Evolutionary conservation across 2,113 vertebrate species (phyloP).

Genomic region (Cromileptes altivelis): DNA sequence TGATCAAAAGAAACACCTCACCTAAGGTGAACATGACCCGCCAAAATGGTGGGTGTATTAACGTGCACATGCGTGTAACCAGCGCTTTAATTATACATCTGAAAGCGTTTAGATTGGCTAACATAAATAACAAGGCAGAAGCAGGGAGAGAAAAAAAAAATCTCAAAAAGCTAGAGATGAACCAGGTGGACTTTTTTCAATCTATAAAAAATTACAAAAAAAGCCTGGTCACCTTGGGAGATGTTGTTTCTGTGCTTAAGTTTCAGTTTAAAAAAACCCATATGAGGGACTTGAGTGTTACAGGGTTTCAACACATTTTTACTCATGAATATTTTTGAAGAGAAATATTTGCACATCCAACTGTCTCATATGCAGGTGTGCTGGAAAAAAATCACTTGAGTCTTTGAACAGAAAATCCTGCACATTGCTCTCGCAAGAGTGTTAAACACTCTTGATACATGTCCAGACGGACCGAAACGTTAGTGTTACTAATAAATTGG

Average conservation of each 20-base stretch:
- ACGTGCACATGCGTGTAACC: conserved; percentile 45
- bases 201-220: conserved; percentile 25
- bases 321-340: no score
- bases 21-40: conserved; percentile 76
- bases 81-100: conserved; percentile 81
- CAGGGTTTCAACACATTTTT: no score
- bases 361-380: no score
- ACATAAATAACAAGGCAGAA: conserved; percentile 76
- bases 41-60: conserved; percentile 63
- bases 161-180: conserved; percentile 51
- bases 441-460: no score
- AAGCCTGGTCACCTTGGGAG: conserved; percentile 41
- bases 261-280: conserved; percentile 21
- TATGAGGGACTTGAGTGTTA: conserved; percentile 7
- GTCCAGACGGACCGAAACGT: no score
- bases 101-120: conserved; percentile 75
- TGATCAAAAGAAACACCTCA: conserved; percentile 81
- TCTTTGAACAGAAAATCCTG: no score
- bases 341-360: no score
- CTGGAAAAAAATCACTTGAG: no score
- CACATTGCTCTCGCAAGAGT: no score
- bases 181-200: conserved; percentile 43
- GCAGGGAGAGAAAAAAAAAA: conserved; percentile 58
- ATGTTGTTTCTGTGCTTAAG: conserved; percentile 22
- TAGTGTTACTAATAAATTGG: no score